Evolutionary conservation across 2,113 vertebrate species (phyloP), one percentile per base, ranked within the genome.

Genomic region (Heliornis fulica): DNA sequence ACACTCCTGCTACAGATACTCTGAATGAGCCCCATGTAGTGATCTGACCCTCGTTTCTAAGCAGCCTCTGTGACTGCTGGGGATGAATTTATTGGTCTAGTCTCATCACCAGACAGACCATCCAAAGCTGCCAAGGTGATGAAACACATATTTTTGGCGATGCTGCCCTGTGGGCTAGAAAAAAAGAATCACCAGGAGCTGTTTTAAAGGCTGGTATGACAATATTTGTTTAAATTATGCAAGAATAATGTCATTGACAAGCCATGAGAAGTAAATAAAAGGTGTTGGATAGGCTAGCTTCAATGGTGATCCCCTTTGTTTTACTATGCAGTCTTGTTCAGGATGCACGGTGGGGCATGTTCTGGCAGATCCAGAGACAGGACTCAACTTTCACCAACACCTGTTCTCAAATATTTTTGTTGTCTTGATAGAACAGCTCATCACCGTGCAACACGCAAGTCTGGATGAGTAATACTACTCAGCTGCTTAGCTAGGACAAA

Each of bases 1-100:
- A 54, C 38, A 32, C 13, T 5, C 20, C 59, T 70, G 41, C 71
- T 69, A 50, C 59, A 81, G 77, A 32, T 76, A 50, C 66, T 72
- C 68, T 46, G 60, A 84, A 82, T n/a, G 4, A 50, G 57, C 88
- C 57, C 45, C 48, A 31, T 54, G 28, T 36, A 57, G 83, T 51
- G 56, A 43, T 70, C 87, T 74, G 54, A 88, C 82, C 76, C 71
- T 94, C 61, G 51, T 61, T 90, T 84, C 75, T 90, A n/a, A 56
- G 70, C 28, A 82, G 65, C 25, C 60, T 81, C 59, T 76, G 74
- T 31, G 72, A 83, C 51, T 59, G 46, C n/a, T 70, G 65, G 77
- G 25, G 87, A 68, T 68, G 72, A 13, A 80, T 89, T 69, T 90
- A 71, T 48, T 57, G 54, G 28, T 68, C 83, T 84, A 72, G 56